These are phyloP conservation scores for Lerema accius DNA, from an alignment of 1,140 invertebrate genomes.

Conservation along the genomic window DNA sequence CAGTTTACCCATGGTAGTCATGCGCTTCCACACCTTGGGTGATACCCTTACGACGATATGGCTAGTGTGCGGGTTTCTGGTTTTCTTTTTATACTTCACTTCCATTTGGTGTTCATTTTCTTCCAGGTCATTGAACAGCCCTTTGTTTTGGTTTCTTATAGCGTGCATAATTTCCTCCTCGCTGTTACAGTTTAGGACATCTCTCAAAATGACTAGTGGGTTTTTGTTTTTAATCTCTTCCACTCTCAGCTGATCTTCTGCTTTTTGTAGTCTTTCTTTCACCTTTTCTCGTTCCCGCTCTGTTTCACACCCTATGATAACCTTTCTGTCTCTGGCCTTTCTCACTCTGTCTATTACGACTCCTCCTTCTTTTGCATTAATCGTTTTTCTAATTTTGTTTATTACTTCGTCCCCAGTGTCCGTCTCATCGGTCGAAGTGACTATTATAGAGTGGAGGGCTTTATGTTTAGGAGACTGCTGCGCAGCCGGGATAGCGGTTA, in stretches of 20 bases:
- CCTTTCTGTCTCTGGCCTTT: not conserved
- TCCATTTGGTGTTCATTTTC: not conserved
- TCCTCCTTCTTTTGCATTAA: not conserved
- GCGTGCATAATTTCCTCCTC: not conserved
- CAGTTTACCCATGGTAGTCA: not conserved
- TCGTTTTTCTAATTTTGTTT: not conserved
- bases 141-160: conserved; percentile 3
- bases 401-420: not conserved
- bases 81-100: not conserved
- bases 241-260: not conserved
- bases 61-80: not conserved
- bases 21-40: not conserved
- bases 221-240: not conserved
- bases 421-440: not conserved
- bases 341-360: not conserved
- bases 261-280: not conserved
- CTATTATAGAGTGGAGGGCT: too few relatives aligned
- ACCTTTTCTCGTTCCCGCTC: not conserved
- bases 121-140: not conserved
- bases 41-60: not conserved
- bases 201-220: not conserved
- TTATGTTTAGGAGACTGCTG: too few relatives aligned
- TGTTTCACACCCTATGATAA: not conserved
- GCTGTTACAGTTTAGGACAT: not conserved
- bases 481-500: too few relatives aligned